phyloP scores from a whole-genome alignment of 2,113 vertebrate species.

The Meleagris gallopavo region DNA sequence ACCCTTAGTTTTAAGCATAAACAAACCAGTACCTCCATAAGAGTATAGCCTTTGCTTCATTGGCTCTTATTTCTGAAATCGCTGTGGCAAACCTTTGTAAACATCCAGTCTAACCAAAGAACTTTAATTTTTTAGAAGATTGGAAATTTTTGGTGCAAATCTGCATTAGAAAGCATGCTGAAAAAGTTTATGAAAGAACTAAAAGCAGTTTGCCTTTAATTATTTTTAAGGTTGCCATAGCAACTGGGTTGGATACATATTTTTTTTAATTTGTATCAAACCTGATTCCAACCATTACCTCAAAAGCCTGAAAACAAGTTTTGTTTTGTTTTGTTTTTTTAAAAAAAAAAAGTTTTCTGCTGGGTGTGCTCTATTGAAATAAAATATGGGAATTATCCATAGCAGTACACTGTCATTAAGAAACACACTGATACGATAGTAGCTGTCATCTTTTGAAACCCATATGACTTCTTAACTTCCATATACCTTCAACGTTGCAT shows the following conservation, averaged over 20 bases:
- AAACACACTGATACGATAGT: not conserved
- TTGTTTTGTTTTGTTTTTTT: no score
- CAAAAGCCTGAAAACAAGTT: not conserved
- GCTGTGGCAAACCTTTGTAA: not conserved
- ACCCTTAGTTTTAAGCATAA: not conserved
- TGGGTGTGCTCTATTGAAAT: not conserved
- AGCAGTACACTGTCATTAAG: not conserved
- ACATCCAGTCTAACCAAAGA: not conserved
- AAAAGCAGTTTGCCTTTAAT: not conserved
- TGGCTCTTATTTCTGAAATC: not conserved
- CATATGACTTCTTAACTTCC: not conserved
- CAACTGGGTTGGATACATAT: not conserved
- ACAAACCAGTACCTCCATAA: not conserved
- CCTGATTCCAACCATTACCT: constrained; percentile 4
- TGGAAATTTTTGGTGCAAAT: not conserved
- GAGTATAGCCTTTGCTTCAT: not conserved
- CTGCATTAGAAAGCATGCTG: not conserved
- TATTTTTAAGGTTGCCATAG: constrained; percentile 1
- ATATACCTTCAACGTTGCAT: no score
- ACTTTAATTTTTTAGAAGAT: not conserved
- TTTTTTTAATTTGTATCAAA: not conserved
- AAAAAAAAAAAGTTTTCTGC: not conserved
- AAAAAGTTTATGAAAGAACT: not conserved
- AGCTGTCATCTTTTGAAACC: not conserved
- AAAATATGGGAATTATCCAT: not conserved